Evolutionary conservation across 2,113 vertebrate genomes (phyloP), one percentile per base, ranked within the genome.

Genomic region (Boulengeromyrus knoepffleri): DNA sequence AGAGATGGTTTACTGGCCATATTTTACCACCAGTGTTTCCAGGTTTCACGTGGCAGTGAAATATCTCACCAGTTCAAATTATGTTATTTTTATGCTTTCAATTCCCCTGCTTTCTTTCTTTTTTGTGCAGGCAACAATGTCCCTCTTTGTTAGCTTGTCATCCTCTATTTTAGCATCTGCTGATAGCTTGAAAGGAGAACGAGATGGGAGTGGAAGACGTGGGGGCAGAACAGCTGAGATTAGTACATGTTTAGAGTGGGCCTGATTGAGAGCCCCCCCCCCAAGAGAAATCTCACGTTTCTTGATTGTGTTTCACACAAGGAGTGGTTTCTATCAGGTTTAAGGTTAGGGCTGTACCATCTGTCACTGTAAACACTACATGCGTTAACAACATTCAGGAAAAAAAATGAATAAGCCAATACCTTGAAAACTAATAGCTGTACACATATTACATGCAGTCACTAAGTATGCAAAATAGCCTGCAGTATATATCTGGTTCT

Each of bases 141-240:
- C 52, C 36, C 49, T 36, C 56, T 88, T 88, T 88, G 87, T 88
- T 62, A 45, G 17, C 36, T 56, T 90, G 87, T 89, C 49, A 70
- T 58, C 89, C 50, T 89, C 46, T 85, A 85, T 88, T 85, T 56
- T 80, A 49, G 86, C 88, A 47, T 80, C 86, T 87, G 58, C 88
- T 88, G 88, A 87, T 91, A 89, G 85, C 85, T 91, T 89, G 90
- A 90, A 62, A 45, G 66, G 53, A 62, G 87, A 88, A 88, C 19
- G 9, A 58, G 42, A 62, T 13, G 56, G 87, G 53, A 45, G 36
- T 45, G 87, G 21, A 46, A 39, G 56, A n/a, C 10, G 39, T 45
- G 21, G 56, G 21, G 56, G 53, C 53, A 58, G 52, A 62, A 42
- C 4, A 62, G 87, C 53, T n/a, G 53, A 88, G 56, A 62, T 62